Conservation (phyloP, 2,797 vertebrate genomes). For the Enteromius fasciolatus region DNA sequence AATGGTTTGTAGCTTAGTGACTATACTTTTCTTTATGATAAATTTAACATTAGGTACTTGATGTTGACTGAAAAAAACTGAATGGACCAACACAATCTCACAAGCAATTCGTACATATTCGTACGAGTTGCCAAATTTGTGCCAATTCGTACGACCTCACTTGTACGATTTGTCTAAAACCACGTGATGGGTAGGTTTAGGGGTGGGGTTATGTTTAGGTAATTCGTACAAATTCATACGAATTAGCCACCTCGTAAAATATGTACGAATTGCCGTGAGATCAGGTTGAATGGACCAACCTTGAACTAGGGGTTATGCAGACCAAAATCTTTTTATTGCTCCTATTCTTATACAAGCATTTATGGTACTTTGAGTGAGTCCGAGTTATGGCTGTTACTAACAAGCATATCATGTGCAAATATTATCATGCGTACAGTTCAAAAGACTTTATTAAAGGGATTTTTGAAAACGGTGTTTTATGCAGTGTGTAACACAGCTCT, state of each 20-base stretch:
- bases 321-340: not conserved
- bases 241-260: too few species aligned
- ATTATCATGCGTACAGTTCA: not conserved
- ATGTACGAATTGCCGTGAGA: too few species aligned
- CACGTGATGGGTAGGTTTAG: too few species aligned
- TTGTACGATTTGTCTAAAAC: too few species aligned
- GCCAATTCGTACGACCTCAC: too few species aligned
- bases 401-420: not conserved
- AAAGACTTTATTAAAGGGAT: not conserved
- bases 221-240: too few species aligned
- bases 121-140: too few species aligned
- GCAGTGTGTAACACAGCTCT: too few species aligned
- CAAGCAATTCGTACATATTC: too few species aligned
- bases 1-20: slow-evolving; percentile 21
- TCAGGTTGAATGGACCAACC: not conserved
- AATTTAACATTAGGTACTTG: slow-evolving; percentile 22
- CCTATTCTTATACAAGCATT: not conserved
- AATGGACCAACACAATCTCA: too few species aligned
- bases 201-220: too few species aligned
- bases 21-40: slow-evolving; percentile 17
- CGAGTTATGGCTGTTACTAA: not conserved
- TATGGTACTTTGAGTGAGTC: not conserved
- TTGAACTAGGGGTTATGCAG: not conserved
- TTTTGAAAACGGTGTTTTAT: too few species aligned
- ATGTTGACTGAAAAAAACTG: slow-evolving; percentile 11